A percentile compares a stretch with the other conserved stretches of the same genome.
Evolutionary conservation across 2,797 vertebrate species (phyloP).

Genomic region (Sebastes itinus): DNA sequence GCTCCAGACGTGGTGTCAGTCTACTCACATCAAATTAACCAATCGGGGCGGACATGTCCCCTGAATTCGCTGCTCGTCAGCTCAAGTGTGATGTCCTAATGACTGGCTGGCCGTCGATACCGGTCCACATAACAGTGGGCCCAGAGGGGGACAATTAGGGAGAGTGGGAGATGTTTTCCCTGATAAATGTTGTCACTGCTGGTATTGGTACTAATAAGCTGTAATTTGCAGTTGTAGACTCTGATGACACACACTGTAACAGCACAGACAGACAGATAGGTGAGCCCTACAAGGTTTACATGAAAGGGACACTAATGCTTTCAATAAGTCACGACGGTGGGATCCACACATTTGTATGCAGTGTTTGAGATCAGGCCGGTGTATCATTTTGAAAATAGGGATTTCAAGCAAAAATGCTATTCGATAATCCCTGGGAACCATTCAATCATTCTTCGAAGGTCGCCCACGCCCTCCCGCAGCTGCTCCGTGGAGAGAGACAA

Average conservation of each 20-base stretch:
- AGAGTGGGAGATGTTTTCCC: conserved; percentile 64
- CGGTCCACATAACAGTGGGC: conserved; percentile 46
- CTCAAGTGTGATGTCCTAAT: conserved; percentile 78
- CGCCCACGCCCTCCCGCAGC: no score
- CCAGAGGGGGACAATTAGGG: conserved; percentile 73
- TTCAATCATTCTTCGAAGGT: no score
- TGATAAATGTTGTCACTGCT: conserved; percentile 78
- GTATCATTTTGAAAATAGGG: not conserved
- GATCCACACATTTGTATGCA: conserved; percentile 5
- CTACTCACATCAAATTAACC: conserved; percentile 73
- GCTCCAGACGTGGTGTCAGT: conserved; percentile 64
- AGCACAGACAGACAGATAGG: conserved; percentile 52
- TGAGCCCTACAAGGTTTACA: conserved; percentile 46
- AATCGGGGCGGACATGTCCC: conserved; percentile 62
- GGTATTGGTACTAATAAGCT: conserved; percentile 75
- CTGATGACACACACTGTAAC: conserved; percentile 55
- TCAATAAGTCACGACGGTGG: conserved; percentile 27
- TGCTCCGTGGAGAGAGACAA: not conserved
- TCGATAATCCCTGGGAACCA: no score
- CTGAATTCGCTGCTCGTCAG: conserved; percentile 56
- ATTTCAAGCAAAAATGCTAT: no score
- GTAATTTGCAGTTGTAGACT: conserved; percentile 67
- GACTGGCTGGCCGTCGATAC: conserved; percentile 73
- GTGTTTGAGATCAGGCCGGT: conserved; percentile 9
- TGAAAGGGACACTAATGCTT: conserved; percentile 52